phyloP scores from a whole-genome alignment of 1,140 invertebrate species.

The Microplitis mediator region DNA sequence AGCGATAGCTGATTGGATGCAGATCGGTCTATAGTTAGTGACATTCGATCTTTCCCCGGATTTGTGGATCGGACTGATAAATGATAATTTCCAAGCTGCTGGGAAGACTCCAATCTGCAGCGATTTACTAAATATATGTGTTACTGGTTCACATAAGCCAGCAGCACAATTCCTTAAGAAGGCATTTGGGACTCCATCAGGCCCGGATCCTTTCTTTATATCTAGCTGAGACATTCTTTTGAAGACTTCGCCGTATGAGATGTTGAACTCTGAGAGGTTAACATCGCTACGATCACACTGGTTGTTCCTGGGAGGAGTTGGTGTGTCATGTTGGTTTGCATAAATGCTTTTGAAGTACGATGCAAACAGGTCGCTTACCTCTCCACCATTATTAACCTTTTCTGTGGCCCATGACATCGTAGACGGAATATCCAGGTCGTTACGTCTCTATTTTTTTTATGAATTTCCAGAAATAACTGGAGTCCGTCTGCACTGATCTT shows the following conservation, averaged over 20 bases:
- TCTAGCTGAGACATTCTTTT: background rate
- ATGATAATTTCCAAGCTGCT: background rate
- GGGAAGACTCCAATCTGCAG: background rate
- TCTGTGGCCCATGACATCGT: background rate
- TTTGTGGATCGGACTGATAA: background rate
- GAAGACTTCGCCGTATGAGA: background rate
- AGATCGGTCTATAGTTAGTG: too few species aligned
- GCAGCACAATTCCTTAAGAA: background rate
- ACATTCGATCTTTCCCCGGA: background rate
- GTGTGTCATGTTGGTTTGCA: background rate
- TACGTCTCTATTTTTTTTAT: too few species aligned
- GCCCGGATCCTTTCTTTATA: background rate
- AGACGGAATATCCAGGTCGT: background rate
- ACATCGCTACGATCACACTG: background rate
- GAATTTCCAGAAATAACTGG: too few species aligned
- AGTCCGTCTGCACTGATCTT: too few species aligned
- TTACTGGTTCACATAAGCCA: background rate
- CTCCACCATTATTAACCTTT: background rate
- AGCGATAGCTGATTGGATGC: too few species aligned
- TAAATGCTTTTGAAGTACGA: background rate
- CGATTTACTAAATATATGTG: background rate
- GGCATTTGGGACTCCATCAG: background rate
- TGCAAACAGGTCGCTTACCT: background rate
- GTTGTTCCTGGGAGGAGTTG: background rate
- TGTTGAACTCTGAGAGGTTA: background rate